These are phyloP conservation scores for Hydractinia symbiolongicarpus DNA, from an alignment of 30 jellyfish, hydroid and myxozoan species.

Conservation along the genomic window DNA sequence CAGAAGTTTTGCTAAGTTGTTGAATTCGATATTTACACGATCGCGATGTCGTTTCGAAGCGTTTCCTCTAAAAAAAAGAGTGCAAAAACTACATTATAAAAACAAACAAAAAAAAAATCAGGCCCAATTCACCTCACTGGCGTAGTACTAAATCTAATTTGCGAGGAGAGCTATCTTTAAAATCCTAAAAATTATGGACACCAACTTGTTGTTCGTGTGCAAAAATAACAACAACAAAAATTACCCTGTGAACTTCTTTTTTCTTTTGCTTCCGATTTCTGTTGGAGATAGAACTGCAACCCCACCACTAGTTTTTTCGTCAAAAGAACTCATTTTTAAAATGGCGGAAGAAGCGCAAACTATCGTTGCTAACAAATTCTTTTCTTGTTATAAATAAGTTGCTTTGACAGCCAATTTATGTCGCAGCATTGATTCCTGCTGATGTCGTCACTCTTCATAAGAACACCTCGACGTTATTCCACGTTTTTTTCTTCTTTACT, in stretches of 20 bases:
- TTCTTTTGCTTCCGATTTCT: slow-evolving; percentile 4
- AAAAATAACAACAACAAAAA: not conserved
- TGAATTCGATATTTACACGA: slow-evolving; percentile 81
- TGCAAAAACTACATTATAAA: not conserved
- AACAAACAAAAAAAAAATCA: not conserved
- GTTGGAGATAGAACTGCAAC: not conserved
- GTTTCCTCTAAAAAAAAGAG: slow-evolving; percentile 52
- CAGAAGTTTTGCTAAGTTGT: slow-evolving; percentile 70
- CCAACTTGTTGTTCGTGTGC: not conserved
- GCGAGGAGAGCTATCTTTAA: no score
- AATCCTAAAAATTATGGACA: not conserved
- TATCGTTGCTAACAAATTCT: no score
- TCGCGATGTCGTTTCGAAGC: slow-evolving; percentile 92
- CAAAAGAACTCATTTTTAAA: no score
- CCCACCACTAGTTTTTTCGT: no score
- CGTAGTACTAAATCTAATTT: no score
- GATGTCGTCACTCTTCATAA: no score
- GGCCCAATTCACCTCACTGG: not conserved
- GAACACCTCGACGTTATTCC: no score
- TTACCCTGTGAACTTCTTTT: slow-evolving; percentile 15
- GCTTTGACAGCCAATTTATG: no score
- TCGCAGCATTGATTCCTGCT: no score
- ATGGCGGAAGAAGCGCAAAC: no score
- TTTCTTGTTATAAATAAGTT: no score
- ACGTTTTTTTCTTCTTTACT: no score